Percentiles rank a stretch among this genome's conserved stretches.
Conservation (phyloP, 2,797 vertebrate species). For the Sebastes taczanowskii region DNA sequence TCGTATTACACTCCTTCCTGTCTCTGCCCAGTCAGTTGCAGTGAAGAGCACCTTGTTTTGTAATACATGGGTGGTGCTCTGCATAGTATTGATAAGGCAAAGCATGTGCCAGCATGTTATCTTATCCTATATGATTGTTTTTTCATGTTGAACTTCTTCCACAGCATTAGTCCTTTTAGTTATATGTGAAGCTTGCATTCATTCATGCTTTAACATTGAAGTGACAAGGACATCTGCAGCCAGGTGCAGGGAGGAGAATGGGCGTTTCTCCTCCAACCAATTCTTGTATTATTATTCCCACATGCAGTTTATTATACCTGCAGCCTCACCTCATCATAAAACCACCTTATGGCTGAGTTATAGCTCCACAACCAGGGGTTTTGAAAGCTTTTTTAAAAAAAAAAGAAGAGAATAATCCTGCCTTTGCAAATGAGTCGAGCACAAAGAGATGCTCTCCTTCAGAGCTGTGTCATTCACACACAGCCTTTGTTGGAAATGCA, state of each 20-base stretch:
- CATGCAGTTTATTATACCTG: conserved; percentile 8
- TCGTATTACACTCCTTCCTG: neutral
- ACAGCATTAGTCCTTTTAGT: neutral
- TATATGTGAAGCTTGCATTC: neutral
- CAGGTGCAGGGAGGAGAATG: conserved; percentile 66
- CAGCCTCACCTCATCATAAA: conserved; percentile 12
- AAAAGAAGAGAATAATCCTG: neutral
- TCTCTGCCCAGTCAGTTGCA: neutral
- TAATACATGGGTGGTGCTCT: conserved; percentile 58
- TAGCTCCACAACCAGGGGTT: neutral
- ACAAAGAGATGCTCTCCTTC: conserved; percentile 65
- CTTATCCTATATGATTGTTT: conserved; percentile 1
- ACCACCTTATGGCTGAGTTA: neutral
- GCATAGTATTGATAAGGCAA: conserved; percentile 47
- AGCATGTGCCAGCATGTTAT: conserved; percentile 19
- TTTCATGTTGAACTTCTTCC: conserved; percentile 19
- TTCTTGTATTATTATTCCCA: conserved; percentile 16
- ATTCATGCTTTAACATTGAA: conserved; percentile 6
- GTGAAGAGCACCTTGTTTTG: conserved; percentile 25
- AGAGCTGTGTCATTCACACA: conserved; percentile 39
- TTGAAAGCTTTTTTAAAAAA: neutral
- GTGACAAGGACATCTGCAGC: conserved; percentile 63
- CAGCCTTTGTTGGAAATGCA: conserved; percentile 63
- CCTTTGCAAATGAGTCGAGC: conserved; percentile 43
- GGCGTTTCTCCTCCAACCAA: conserved; percentile 62